Conservation (phyloP, 2,113 vertebrate species). For the Pituophis catenifer region DNA sequence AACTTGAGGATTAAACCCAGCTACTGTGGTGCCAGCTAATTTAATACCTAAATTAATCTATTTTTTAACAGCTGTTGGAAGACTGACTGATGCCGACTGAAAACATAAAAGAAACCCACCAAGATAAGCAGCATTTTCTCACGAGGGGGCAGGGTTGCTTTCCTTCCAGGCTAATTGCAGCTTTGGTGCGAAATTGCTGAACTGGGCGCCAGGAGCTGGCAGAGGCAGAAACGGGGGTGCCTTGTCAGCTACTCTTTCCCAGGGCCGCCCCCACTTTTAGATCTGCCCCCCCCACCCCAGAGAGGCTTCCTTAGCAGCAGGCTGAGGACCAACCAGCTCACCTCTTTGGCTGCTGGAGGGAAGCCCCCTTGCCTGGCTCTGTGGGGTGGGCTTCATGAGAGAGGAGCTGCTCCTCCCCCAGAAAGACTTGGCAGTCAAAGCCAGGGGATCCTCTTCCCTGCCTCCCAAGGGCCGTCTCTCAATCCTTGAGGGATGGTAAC, state of each 20-base stretch:
- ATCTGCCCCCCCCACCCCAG: neutral
- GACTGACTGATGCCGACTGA: neutral
- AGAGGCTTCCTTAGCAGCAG: neutral
- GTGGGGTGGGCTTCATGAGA: neutral
- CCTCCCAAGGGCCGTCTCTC: neutral
- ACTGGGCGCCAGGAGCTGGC: neutral
- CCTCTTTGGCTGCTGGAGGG: neutral
- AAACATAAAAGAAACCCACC: neutral
- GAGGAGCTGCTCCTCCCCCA: neutral
- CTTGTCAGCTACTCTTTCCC: neutral
- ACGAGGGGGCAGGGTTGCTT: neutral
- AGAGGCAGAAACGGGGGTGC: neutral
- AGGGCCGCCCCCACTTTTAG: neutral
- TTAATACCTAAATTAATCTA: neutral
- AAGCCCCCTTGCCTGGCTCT: neutral
- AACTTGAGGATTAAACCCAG: neutral
- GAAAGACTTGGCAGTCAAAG: neutral
- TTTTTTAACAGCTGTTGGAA: neutral
- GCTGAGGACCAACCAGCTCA: neutral
- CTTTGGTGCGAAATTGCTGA: neutral
- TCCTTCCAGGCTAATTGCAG: neutral
- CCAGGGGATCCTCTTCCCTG: neutral
- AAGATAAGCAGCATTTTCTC: neutral
- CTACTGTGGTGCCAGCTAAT: neutral
- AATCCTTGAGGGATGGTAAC: neutral